Evolutionary conservation across 2,888 invertebrate species (phyloP), one percentile per base, ranked within the genome.

Genomic region (Lithophane ornitopus): DNA sequence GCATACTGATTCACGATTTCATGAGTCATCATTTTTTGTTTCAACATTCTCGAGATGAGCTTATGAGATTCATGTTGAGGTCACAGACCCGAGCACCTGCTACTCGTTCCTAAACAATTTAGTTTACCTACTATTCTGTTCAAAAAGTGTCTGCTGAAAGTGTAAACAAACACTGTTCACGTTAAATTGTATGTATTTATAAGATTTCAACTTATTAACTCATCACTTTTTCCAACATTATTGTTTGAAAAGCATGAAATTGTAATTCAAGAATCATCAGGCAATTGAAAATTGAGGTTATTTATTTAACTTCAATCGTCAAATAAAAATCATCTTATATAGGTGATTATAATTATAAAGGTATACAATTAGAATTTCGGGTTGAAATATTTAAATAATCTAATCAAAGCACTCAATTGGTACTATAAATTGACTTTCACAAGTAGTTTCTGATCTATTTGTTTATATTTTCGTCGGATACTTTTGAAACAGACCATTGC

Each of bases 11-110:
- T 80, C 84, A 81, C 46, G 74, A 69, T 59, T 54, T 49, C 49
- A 75, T 82, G 84, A 82, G 2, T 80, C 81, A 82, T 61, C 28
- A 68, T 80, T 80, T 79, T 82, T 84, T 79, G 80, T 80, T 81
- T 68, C 84, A 67, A 62, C 74, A 84, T 80, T 75, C 70, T 49
- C 59, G 70, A 70, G 70, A 75, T 80, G 70, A 75, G 39, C 70
- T 70, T 84, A 84, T 75, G 80, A 70, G 84, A 79, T 80, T 74
- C 26, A 62, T 44, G 66, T 59, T 75, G 84, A 75, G 84, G 84
- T 82, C 81, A 80, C 28, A 49, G 81, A 80, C 84, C 80, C n/a
- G 26, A 56, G 65, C 8, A 34, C 22, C n/a, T 61, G 26, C 14
- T 63, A 46, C 62, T n/a, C n/a, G n/a, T n/a, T n/a, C n/a, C n/a